Base-by-base conservation (phyloP, 2,888 invertebrate species). In the Apotomis turbidana region DNA sequence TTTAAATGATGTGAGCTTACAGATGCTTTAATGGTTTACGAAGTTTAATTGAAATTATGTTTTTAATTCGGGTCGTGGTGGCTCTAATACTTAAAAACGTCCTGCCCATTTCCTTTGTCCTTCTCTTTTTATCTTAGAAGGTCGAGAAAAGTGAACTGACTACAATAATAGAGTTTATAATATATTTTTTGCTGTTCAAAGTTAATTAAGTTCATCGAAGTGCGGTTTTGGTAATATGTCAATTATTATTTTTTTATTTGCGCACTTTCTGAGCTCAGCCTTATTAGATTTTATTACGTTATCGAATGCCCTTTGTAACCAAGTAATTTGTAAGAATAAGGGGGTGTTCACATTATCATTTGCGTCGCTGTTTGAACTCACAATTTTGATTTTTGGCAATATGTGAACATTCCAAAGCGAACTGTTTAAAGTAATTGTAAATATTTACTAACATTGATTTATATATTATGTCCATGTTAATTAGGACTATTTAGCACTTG, bases 1-100 rank as follows among this genome's bases (percentile, higher is more conserved):
- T 86, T 82, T 76, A 82, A 85, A 82, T 76, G 78, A 84, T 78
- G 82, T 81, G 91, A 91, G 90, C 90, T 91, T 91, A 90, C 79
- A 79, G 78, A 87, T 78, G 89, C 90, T 89, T 90, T 90, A 89
- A 87, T 57, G 58, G 51, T 57, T 15, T 55, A 44, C 62, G 62
- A 68, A 52, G 38, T 55, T 61, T 46, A 15, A 46, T 51, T 70
- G 60, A 67, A 55, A 66, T 71, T 61, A 49, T 51, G 59, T 60
- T 57, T 44, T 41, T 15, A 44, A 46, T 12, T 38, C 49, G 13
- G 52, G 13, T 13, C 52, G 38, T 38, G 27, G 46, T 62, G 67
- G 51, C 57, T 61, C 10, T 55, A 44, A 68, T 71, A 71, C 71
- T 71, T 71, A 71, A 71, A 36, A 67, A 13, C 3, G 51, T 15